Evolutionary conservation across 2,797 vertebrate species (phyloP), one percentile per base, ranked within the genome.

Genomic region (Aplochiton taeniatus): DNA sequence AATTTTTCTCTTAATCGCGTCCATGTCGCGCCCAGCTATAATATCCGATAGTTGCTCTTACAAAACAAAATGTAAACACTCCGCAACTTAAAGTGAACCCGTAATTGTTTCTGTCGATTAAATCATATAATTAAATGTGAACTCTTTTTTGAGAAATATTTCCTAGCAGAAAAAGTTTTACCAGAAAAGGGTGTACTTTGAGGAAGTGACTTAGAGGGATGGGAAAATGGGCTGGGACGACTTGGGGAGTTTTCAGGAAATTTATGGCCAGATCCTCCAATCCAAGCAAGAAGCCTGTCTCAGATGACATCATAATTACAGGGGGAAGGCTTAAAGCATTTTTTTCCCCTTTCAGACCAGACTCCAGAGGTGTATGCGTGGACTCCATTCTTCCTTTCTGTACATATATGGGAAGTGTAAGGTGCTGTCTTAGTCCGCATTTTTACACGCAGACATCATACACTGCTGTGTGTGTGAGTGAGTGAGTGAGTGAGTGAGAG

Each of bases 1-100:
- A 90, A 98, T 96, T 89, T 97, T 97, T 89, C 94, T 94, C 88
- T 96, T 96, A 49, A 98, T 93, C 16, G 90, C 84, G 71, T 97
- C 96, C 91, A 98, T 88, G 9, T 31, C 31, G 31, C 31, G 31
- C 31, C 31, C 31, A 31, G 31, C 31, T 31, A 60, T 73, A 57
- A 20, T 53, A 31, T 49, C 69, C 65, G n/a, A 46, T 52, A 19
- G 73, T 61, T 31, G 11, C 43, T 49, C 31, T 69, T 16, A 12
- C n/a, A 41, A n/a, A 53, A 54, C 54, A 12, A 50, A 56, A 17
- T 57, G 19, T 52, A 61, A 64, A 45, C 17, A 12, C 31, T 31
- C 31, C 31, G 31, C 31, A 31, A 31, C 31, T 31, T 31, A 31
- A n/a, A 31, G 31, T 6, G 6, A 31, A 31, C 31, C 6, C 31